Conservation (phyloP, 2,113 vertebrate species). For the Grus americana region DNA sequence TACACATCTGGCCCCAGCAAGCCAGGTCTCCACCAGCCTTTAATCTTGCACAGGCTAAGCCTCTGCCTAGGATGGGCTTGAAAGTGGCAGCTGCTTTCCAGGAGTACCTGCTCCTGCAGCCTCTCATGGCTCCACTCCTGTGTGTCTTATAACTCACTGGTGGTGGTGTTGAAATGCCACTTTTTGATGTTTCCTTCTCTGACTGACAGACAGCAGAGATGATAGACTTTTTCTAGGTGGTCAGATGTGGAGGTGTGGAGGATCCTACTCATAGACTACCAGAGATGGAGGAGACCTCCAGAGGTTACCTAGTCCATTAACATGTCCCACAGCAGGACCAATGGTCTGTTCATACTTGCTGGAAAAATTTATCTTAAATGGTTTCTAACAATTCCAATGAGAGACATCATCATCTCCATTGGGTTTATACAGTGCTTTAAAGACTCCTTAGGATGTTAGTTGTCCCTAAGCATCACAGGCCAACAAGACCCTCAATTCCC, state of each 20-base stretch:
- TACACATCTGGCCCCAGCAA: neutral
- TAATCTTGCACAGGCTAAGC: neutral
- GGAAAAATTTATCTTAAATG: neutral
- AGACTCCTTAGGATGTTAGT: neutral
- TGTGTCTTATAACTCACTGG: rapidly evolving
- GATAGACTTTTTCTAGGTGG: neutral
- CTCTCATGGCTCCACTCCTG: neutral
- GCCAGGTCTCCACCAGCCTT: neutral
- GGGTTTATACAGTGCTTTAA: neutral
- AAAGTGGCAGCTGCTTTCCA: neutral
- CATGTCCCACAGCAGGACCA: neutral
- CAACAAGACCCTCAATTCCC: neutral
- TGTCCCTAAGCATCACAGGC: neutral
- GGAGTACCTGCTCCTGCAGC: neutral
- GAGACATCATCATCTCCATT: neutral
- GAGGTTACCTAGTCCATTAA: neutral
- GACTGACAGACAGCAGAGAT: neutral
- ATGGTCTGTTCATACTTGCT: neutral
- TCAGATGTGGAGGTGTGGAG: neutral
- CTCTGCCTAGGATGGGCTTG: neutral
- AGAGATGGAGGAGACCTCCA: neutral
- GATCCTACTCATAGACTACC: neutral
- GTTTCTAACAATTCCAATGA: neutral
- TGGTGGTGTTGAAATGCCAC: neutral
- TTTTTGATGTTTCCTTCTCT: neutral